These are phyloP conservation scores for Heliopora coerulea DNA, from an alignment of 92 coral and sea anemone species.

Conservation along the genomic window DNA sequence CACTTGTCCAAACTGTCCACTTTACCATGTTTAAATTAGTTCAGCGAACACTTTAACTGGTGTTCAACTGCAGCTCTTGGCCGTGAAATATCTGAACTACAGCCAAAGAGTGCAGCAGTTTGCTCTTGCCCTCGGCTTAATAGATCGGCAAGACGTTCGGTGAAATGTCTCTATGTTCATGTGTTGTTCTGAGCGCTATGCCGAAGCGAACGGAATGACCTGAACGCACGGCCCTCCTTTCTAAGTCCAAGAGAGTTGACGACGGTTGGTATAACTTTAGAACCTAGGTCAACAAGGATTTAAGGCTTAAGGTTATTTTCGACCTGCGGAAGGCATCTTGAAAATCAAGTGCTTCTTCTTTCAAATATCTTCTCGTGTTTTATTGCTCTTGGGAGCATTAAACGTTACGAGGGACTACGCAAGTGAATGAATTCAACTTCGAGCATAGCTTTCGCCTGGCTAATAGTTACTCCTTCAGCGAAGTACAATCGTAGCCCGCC, in stretches of 20 bases:
- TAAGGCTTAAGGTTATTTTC: background rate
- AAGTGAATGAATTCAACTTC: background rate
- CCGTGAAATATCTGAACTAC: too few species aligned
- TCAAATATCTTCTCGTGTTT: slow-evolving; percentile 1
- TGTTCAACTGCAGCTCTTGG: too few species aligned
- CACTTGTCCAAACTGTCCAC: background rate
- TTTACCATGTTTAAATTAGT: too few species aligned
- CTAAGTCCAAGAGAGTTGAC: background rate
- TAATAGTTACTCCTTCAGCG: too few species aligned
- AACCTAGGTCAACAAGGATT: background rate
- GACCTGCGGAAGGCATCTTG: slow-evolving; percentile 21
- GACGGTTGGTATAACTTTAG: background rate
- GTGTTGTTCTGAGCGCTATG: background rate
- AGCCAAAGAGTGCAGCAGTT: too few species aligned
- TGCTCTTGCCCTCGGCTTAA: too few species aligned
- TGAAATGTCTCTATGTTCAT: too few species aligned
- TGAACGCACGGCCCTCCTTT: background rate
- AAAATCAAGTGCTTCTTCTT: slow-evolving; percentile 3
- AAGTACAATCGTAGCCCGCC: background rate
- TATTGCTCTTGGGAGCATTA: slow-evolving; percentile 3
- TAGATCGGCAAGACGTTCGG: too few species aligned
- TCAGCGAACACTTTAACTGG: too few species aligned
- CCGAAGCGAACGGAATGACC: background rate
- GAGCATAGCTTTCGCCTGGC: too few species aligned
- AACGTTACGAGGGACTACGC: background rate